These are phyloP conservation scores for Percopsis omiscomaycus DNA, from an alignment of 2,797 vertebrate species.

Conservation along the genomic window DNA sequence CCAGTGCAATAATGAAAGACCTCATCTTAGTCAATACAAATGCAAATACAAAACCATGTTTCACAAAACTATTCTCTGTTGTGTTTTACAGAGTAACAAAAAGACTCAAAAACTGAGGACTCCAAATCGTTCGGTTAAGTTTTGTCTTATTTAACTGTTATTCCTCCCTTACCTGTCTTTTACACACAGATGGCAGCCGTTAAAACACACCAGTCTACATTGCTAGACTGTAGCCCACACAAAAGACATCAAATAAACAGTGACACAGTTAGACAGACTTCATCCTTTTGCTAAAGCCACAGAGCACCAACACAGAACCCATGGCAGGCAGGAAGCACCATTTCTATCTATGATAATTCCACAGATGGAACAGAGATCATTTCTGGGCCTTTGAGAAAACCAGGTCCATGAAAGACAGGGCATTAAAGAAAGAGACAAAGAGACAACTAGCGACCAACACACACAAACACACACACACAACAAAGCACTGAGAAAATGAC, in stretches of 20 bases:
- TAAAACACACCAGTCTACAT: not conserved
- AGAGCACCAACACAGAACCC: not conserved
- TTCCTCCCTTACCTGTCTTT: not conserved
- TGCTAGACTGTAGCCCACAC: not conserved
- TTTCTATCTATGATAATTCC: not conserved
- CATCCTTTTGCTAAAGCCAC: too few species aligned
- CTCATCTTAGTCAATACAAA: not conserved
- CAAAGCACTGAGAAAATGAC: conserved; percentile 24
- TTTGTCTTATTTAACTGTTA: conserved; percentile 2
- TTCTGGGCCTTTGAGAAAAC: conserved; percentile 5
- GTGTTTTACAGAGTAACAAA: conserved; percentile 1
- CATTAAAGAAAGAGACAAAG: not conserved
- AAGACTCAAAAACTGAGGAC: not conserved
- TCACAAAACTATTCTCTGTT: conserved; percentile 19
- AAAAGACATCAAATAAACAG: not conserved
- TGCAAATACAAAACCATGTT: conserved; percentile 15
- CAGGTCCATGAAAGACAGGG: not conserved
- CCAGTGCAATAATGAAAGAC: not conserved
- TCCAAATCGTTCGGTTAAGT: not conserved
- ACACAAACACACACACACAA: conserved; percentile 12
- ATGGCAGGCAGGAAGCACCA: conserved; percentile 22
- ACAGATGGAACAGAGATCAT: not conserved
- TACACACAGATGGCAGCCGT: not conserved
- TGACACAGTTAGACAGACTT: not conserved
- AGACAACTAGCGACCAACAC: conserved; percentile 7